Base-by-base conservation (phyloP, 2,113 vertebrate species). In the Gallinago undulata region DNA sequence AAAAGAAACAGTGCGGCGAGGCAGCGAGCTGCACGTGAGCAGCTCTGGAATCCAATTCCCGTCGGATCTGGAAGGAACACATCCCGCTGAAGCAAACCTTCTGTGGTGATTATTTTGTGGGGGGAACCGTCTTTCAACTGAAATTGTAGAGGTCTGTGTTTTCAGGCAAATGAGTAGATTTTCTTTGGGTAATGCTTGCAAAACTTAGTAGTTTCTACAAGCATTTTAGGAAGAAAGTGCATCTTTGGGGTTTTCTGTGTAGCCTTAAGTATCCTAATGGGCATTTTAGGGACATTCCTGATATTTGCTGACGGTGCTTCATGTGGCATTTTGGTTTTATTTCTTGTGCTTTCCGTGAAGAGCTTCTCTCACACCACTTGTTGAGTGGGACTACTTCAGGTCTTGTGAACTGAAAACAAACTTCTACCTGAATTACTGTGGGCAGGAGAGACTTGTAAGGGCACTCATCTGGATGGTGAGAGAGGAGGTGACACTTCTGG, bases 101-200 rank as follows among this genome's bases (percentile, higher is more conserved):
- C 22, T 19, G 15, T 4, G 1, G 21, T 1, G 2, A 5, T 27
- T 31, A 15, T 31, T 24, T 57, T 21, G 14, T 3, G 15, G 17
- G 24, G 35, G 43, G 11, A 31, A 23, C 19, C 23, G 27, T 21
- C n/a, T 63, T 72, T 19, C 48, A 24, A 41, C 41, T 84, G 30
- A 50, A n/a, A 57, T 31, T 43, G 10, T 13, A 27, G 48, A 70
- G 48, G 8, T 47, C 24, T 41, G 25, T 1, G 1, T 48, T 81
- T 78, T 63, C 48, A 56, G 18, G 41, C 48, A 48, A 48, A 59
- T 45, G 9, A 37, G 35, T n/a, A 7, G 23, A 7, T 51, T 73
- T 27, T 37, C 6, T 43, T 28, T 72, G 30, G 51, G 56, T 72
- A 41, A 43, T 57, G 11, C 41, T 27, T 43, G 28, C 22, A 37